These are phyloP conservation scores for Toxotes jaculatrix DNA, from an alignment of 2,113 vertebrate genomes.

Conservation along the genomic window DNA sequence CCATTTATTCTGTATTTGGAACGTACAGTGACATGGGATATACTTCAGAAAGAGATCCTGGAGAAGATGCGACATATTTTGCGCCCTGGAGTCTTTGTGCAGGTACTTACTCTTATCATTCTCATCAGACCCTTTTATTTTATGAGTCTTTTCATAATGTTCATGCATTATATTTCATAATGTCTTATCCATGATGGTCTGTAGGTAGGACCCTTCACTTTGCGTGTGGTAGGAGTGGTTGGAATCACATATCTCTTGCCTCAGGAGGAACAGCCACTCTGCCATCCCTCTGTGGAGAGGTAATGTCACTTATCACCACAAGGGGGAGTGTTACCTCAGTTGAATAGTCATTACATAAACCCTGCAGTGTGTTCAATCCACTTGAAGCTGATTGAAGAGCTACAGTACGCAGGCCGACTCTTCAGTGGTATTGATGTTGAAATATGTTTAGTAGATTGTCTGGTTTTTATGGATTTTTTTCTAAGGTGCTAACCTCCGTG, in stretches of 20 bases:
- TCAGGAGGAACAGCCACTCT: constrained; percentile 96
- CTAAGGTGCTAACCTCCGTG: constrained; percentile 4
- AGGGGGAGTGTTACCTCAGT: constrained; percentile 34
- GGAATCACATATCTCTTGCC: constrained; percentile 97
- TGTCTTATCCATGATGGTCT: not conserved
- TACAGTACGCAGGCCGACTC: constrained; percentile 16
- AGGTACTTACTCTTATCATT: constrained; percentile 81
- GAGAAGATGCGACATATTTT: constrained; percentile 97
- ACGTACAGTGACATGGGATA: constrained; percentile 94
- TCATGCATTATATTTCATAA: not conserved
- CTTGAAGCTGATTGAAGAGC: constrained; percentile 34
- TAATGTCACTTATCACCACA: constrained; percentile 59
- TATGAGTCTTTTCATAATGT: not conserved
- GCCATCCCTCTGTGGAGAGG: constrained; percentile 97
- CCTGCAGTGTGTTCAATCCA: constrained; percentile 19
- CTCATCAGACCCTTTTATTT: not conserved
- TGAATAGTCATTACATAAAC: constrained; percentile 11
- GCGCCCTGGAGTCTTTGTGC: constrained; percentile 91
- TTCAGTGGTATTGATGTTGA: constrained; percentile 31
- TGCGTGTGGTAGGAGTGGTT: constrained; percentile 96
- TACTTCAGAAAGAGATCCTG: constrained; percentile 96
- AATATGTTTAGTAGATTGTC: constrained; percentile 35
- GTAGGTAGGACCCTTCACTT: constrained; percentile 94
- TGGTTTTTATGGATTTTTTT: constrained; percentile 52
- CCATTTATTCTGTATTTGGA: constrained; percentile 97